phyloP scores from a whole-genome alignment of 2,888 invertebrate genomes.

The Seladonia tumulorum region DNA sequence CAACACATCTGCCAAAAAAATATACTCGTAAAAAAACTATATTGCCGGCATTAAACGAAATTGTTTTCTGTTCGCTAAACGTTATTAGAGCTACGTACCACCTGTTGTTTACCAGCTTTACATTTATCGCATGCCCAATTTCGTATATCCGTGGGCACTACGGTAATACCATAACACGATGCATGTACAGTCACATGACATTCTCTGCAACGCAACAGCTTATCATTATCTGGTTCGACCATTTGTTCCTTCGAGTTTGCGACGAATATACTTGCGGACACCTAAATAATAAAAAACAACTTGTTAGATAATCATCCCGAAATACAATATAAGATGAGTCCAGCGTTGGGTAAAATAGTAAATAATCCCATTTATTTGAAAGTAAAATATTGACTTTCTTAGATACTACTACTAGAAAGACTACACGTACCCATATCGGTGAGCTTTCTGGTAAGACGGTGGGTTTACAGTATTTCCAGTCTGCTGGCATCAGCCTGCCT shows the following conservation, averaged over 20 bases:
- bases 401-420: too few relatives aligned
- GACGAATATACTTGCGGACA: conserved; percentile 80
- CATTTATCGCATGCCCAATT: conserved; percentile 85
- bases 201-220: conserved; percentile 85
- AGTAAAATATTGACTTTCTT: too few relatives aligned
- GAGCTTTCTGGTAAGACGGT: conserved; percentile 82
- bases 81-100: conserved; percentile 73
- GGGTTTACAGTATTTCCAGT: conserved; percentile 81
- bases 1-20: conserved; percentile 84
- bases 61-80: not conserved
- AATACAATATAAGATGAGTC: too few relatives aligned
- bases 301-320: not conserved
- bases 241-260: conserved; percentile 82
- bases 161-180: conserved; percentile 84
- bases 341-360: not conserved
- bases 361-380: not conserved
- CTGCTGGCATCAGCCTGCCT: conserved; percentile 79
- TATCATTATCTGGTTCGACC: conserved; percentile 80
- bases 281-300: conserved; percentile 64
- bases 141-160: conserved; percentile 77
- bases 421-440: conserved; percentile 81
- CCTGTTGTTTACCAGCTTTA: conserved; percentile 79
- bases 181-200: conserved; percentile 87
- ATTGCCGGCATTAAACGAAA: not conserved
- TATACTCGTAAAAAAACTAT: not conserved